A percentile compares a stretch with the other conserved stretches of the same genome.
phyloP scores from a whole-genome alignment of 1,140 invertebrate species.

The Magallana gigas region DNA sequence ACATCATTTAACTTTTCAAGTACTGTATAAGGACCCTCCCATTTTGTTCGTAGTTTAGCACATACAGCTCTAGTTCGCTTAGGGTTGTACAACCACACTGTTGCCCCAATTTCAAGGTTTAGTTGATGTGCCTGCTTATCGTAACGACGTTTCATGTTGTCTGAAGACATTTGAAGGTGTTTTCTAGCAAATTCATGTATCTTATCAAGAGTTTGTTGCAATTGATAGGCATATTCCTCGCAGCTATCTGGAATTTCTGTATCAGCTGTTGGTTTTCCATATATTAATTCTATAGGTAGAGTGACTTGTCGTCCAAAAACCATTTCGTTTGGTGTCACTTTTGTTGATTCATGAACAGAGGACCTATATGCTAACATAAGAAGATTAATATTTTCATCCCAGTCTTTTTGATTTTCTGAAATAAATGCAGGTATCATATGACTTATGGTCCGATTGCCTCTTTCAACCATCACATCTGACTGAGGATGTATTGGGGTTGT shows the following conservation, averaged over 20 bases:
- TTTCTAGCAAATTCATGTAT: conserved; percentile 41
- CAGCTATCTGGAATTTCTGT: neutral
- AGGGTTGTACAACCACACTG: conserved; percentile 42
- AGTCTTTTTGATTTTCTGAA: conserved; percentile 54
- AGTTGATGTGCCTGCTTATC: conserved; percentile 24
- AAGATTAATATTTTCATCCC: conserved; percentile 55
- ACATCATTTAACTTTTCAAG: conserved; percentile 42
- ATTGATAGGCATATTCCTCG: conserved; percentile 21
- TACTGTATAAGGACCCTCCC: conserved; percentile 44
- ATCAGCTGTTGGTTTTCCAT: neutral
- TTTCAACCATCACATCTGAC: conserved; percentile 61
- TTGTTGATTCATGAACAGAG: conserved; percentile 51
- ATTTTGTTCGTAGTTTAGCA: conserved; percentile 12
- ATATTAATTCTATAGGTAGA: conserved; percentile 46
- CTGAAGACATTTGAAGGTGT: conserved; percentile 20
- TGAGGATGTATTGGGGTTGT: conserved; percentile 59
- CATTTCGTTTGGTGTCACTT: conserved; percentile 52
- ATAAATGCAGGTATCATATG: conserved; percentile 53
- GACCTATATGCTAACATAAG: conserved; percentile 41
- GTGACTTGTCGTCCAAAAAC: conserved; percentile 34
- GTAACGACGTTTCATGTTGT: conserved; percentile 43
- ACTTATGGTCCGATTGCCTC: conserved; percentile 66
- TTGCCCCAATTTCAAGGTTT: neutral
- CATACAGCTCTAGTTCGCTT: conserved; percentile 10
- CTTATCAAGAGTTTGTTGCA: neutral